Base-by-base conservation (phyloP, 2,113 vertebrate species). In the Opisthocomus hoazin region DNA sequence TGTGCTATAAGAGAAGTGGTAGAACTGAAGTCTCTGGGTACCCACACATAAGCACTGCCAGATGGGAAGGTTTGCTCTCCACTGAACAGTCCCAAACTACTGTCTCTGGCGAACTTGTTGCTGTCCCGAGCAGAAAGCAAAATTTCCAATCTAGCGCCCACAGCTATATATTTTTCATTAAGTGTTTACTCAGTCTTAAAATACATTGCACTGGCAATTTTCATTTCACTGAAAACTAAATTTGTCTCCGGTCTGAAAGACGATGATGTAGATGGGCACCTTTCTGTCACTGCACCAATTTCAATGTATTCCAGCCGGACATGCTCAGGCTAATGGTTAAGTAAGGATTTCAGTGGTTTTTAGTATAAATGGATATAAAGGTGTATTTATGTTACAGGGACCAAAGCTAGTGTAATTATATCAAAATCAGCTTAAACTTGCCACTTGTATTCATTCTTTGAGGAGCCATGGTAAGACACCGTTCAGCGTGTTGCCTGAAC, bases 201-300 rank as follows among this genome's bases (percentile, higher is more conserved):
- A 51, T 43, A 22, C 11, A 45, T 20, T 2, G 4, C 26, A 32
- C 0, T 43, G 58, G 15, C 27, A 69, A 34, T 56, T 86, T 75
- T 65, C 12, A 60, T 57, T 83, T 85, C 37, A 36, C 5, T 78
- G 48, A 9, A 29, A 70, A 20, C 41, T 21, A 77, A 85, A 69
- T 48, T 71, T 75, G 29, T 26, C 36, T 80, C 39, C 83, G 14
- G 12, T 82, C 18, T 60, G n/a, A 87, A 91, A 51, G 12, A 13
- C 0, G 1, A 48, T 43, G 57, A 50, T 29, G 45, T 1, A 10
- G 17, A 32, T 0, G 0, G 34, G 34, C 36, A 57, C 24, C 32
- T 10, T 80, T 58, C 50, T 0, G 0, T 9, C 76, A 68, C 39
- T 51, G 39, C 30, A 45, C 34, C 70, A 21, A 5, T 50, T 79